These are phyloP conservation scores for Brachylomia viminalis DNA, from an alignment of 2,888 invertebrate genomes.

Conservation along the genomic window DNA sequence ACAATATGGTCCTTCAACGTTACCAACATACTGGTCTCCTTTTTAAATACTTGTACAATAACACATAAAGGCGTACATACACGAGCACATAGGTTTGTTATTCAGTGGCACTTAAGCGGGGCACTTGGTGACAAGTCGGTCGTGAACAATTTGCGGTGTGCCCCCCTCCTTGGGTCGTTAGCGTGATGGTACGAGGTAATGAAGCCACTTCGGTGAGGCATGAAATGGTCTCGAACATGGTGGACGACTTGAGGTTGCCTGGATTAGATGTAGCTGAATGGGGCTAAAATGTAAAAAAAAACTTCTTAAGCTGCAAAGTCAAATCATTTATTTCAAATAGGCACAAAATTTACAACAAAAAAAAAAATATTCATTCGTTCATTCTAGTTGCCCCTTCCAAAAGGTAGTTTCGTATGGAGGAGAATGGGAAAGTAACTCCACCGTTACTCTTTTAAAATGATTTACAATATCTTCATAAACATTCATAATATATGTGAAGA, in stretches of 20 bases:
- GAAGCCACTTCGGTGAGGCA: conserved; percentile 53
- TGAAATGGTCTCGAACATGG: conserved; percentile 47
- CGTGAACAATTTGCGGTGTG: conserved; percentile 74
- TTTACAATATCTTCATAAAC: too few relatives aligned
- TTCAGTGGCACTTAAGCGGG: conserved; percentile 73
- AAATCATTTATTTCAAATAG: too few relatives aligned
- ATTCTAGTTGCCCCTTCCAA: too few relatives aligned
- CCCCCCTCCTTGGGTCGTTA: conserved; percentile 61
- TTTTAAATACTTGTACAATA: conserved; percentile 17
- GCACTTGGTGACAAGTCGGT: conserved; percentile 79
- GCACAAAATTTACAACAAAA: too few relatives aligned
- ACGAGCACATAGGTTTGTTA: conserved; percentile 67
- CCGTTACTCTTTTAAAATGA: too few relatives aligned
- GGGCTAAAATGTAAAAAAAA: too few relatives aligned
- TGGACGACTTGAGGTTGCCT: conserved; percentile 6
- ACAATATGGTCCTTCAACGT: background rate
- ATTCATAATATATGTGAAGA: too few relatives aligned
- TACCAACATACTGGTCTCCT: background rate
- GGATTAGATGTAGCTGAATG: background rate
- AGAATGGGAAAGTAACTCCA: too few relatives aligned
- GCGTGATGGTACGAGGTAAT: conserved; percentile 62
- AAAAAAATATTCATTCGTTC: too few relatives aligned
- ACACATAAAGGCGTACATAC: conserved; percentile 41
- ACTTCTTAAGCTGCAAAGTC: too few relatives aligned
- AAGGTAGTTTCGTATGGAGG: too few relatives aligned